A percentile compares a stretch with the other conserved stretches of the same genome.
phyloP scores from a whole-genome alignment of 2,113 vertebrate genomes.

The Cyphomyrus discorhynchus region DNA sequence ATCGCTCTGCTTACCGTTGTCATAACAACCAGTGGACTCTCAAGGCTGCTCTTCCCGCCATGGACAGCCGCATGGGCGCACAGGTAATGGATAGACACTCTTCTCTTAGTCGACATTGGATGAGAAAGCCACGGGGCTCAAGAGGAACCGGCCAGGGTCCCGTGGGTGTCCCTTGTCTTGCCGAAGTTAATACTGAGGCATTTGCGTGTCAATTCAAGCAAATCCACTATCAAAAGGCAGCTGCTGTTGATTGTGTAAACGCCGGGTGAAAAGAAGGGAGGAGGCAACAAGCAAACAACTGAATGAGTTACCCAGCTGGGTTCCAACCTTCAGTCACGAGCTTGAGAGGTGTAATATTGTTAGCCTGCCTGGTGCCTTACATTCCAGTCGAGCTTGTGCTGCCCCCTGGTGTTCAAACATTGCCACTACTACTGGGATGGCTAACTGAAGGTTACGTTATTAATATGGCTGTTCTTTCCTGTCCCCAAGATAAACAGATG shows the following conservation, averaged over 20 bases:
- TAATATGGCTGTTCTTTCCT: not conserved
- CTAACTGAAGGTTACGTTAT: not conserved
- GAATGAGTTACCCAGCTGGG: not conserved
- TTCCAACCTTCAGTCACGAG: not conserved
- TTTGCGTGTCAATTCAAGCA: not conserved
- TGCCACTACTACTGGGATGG: not conserved
- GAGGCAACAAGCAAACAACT: not conserved
- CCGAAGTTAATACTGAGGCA: not conserved
- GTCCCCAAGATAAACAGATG: not conserved
- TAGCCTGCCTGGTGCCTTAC: not conserved
- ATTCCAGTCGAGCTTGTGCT: not conserved
- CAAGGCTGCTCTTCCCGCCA: not conserved
- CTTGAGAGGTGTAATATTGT: not conserved
- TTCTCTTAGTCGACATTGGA: not conserved
- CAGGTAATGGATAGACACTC: not conserved
- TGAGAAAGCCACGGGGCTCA: not conserved
- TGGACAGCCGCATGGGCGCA: not conserved
- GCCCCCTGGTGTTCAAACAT: conserved; percentile 14
- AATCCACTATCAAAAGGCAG: not conserved
- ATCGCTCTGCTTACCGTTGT: conserved; percentile 29
- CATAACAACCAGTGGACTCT: conserved; percentile 49
- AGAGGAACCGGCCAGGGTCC: too few relatives aligned
- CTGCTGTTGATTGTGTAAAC: not conserved
- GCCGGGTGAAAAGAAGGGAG: not conserved
- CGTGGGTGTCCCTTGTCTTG: not conserved